Conservation (phyloP, 2,113 vertebrate species). For the Apaloderma vittatum region DNA sequence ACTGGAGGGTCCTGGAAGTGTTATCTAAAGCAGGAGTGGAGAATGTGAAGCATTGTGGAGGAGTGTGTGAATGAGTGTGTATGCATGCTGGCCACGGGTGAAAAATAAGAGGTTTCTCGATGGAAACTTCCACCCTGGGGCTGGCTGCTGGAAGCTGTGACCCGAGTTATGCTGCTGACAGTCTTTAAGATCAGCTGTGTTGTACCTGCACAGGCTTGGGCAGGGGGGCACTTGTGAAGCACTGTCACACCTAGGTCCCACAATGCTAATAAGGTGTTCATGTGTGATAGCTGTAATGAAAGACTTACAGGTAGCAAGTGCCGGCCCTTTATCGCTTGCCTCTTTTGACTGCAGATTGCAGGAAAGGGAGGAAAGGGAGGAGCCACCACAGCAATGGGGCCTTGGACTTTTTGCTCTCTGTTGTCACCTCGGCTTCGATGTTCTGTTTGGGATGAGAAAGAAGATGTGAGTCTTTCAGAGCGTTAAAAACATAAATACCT, state of each 20-base stretch:
- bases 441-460: slow-evolving; percentile 76
- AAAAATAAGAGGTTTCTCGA: not conserved
- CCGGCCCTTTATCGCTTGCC: slow-evolving; percentile 86
- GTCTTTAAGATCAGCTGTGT: not conserved
- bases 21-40: not conserved
- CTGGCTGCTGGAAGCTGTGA: not conserved
- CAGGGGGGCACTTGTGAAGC: not conserved
- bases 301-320: slow-evolving; percentile 86
- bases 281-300: not conserved
- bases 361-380: slow-evolving; percentile 88
- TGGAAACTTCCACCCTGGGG: not conserved
- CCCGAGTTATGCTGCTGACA: not conserved
- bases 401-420: slow-evolving; percentile 83
- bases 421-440: slow-evolving; percentile 83
- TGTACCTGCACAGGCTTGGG: not conserved
- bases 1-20: not conserved
- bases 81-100: rapidly evolving
- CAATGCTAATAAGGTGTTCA: rapidly evolving
- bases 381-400: slow-evolving; percentile 79
- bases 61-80: not conserved
- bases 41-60: not conserved
- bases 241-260: not conserved
- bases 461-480: not conserved
- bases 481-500: not conserved
- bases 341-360: slow-evolving; percentile 82